Conservation (phyloP, 2,797 vertebrate species). For the Xerus rutilus region DNA sequence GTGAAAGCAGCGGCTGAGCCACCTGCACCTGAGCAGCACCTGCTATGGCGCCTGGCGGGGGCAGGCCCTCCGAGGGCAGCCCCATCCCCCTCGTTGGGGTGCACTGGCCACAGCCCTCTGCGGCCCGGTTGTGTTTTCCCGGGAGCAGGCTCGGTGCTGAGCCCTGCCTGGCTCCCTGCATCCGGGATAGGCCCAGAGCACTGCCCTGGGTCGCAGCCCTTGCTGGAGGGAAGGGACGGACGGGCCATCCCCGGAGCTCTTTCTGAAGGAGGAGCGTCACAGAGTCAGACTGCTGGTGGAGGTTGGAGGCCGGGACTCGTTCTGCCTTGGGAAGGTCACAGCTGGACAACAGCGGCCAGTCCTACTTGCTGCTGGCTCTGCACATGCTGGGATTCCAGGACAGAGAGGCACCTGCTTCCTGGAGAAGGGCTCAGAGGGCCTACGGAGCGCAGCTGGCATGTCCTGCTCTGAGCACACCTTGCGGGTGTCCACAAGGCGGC, state of each 20-base stretch:
- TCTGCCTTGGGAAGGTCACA: not conserved
- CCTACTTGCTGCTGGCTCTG: not conserved
- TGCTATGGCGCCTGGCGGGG: accelerated
- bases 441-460: not conserved
- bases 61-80: not conserved
- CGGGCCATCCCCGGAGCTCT: not conserved
- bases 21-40: not conserved
- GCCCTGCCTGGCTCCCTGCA: not conserved
- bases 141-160: not conserved
- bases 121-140: not conserved
- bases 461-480: not conserved
- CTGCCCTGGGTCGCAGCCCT: not conserved
- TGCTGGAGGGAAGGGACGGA: not conserved
- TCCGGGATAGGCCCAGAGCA: not conserved
- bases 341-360: not conserved
- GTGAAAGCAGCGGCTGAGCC: not conserved
- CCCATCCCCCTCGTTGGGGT: no score
- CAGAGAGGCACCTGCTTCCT: not conserved
- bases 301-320: not conserved
- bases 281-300: not conserved
- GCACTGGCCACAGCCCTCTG: no score
- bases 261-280: not conserved
- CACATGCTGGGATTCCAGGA: not conserved
- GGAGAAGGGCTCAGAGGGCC: not conserved
- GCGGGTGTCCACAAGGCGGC: not conserved